A percentile compares a stretch with the other conserved stretches of the same genome.
phyloP scores from a whole-genome alignment of 2,888 invertebrate genomes.

The Andrena praecox region DNA sequence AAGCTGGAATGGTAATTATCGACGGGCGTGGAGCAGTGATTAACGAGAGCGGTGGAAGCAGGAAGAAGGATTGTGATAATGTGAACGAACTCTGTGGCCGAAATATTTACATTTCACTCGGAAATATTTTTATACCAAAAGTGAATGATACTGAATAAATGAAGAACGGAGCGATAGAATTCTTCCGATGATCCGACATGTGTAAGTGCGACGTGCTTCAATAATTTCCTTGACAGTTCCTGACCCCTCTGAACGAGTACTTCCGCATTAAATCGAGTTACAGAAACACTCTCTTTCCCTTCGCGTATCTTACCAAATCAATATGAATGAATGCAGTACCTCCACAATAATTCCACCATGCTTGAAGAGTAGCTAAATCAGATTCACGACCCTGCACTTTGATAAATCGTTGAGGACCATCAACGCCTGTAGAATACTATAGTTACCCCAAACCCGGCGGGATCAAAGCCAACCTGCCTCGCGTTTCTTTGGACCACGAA shows the following conservation, averaged over 20 bases:
- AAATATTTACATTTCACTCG: not conserved
- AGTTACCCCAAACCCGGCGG: not conserved
- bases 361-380: too few species aligned
- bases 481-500: constrained; percentile 1
- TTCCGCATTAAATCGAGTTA: not conserved
- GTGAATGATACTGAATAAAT: too few species aligned
- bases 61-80: not conserved
- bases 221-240: too few species aligned
- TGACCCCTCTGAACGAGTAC: not conserved
- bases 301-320: too few species aligned
- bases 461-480: constrained; percentile 30
- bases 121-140: not conserved
- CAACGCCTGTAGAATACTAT: not conserved
- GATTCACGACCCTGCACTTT: too few species aligned
- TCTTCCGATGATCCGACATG: too few species aligned
- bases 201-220: too few species aligned
- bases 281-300: too few species aligned
- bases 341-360: too few species aligned
- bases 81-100: not conserved
- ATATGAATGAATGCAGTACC: too few species aligned
- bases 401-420: too few species aligned
- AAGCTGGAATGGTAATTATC: not conserved
- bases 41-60: not conserved
- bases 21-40: constrained; percentile 3
- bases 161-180: too few species aligned